These are phyloP conservation scores for Phalera bucephala DNA, from an alignment of 2,888 invertebrate genomes.

Conservation along the genomic window DNA sequence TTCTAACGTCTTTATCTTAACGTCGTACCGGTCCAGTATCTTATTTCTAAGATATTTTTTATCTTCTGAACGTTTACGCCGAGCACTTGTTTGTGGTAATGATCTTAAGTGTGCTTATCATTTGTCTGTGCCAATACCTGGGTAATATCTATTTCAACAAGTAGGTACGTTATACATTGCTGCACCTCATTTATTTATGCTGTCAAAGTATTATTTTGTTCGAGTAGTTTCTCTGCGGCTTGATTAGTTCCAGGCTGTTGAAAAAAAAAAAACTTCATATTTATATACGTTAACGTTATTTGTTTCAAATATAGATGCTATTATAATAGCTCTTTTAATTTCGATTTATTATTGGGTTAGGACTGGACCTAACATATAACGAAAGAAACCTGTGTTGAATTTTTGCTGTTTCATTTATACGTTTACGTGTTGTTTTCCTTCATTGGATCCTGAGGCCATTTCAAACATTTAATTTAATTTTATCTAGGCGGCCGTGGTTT, in stretches of 20 bases:
- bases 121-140: slow-evolving; percentile 19
- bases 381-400: background rate
- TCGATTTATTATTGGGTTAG: background rate
- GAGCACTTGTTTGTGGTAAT: slow-evolving; percentile 12
- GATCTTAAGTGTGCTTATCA: slow-evolving; percentile 21
- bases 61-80: slow-evolving; percentile 5
- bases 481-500: background rate
- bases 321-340: too few species aligned
- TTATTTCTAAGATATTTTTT: slow-evolving; percentile 9
- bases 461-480: background rate
- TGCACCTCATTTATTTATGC: slow-evolving; percentile 13
- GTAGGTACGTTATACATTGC: slow-evolving; percentile 1
- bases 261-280: too few species aligned
- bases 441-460: background rate
- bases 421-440: background rate
- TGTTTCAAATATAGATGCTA: too few species aligned
- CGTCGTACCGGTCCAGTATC: slow-evolving; percentile 13
- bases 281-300: too few species aligned
- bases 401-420: background rate
- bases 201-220: slow-evolving; percentile 1
- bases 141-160: slow-evolving; percentile 8
- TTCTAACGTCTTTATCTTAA: slow-evolving; percentile 17
- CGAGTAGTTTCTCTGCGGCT: background rate
- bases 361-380: background rate
- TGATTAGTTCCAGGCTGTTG: background rate